Base-by-base conservation (phyloP, 2,113 vertebrate species). In the Osmerus mordax region DNA sequence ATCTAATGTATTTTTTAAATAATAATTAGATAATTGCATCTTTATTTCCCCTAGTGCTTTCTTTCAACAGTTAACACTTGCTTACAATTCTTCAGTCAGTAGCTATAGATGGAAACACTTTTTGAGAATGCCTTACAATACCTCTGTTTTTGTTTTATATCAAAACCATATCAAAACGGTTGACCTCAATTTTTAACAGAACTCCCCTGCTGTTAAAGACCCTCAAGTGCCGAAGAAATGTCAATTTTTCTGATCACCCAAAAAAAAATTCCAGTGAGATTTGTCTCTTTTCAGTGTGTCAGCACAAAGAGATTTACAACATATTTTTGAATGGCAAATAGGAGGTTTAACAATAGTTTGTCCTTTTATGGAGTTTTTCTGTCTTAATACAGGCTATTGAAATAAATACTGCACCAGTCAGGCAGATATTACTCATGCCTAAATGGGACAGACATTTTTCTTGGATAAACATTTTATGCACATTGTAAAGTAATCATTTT, bases 131-230 rank as follows among this genome's bases (percentile, higher is more conserved):
- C 72, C 66, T 74, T 69, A 74, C 25, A 62, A 47, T 63, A 61
- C 59, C 58, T 62, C 58, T 21, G 15, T 74, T 41, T 67, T 66
- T 74, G 36, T 74, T 13, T 36, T 16, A 72, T 28, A 28, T 36
- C 25, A 63, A 19, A 67, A 60, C 54, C 65, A 74, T 70, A 70
- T 75, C 73, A 61, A 70, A 59, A 58, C 53, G 25, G 52, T 70
- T 55, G 21, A 75, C 73, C 73, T 70, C 65, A 75, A 60, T 25
- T 47, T 47, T 47, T 47, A 47, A 47, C 41, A 47, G 41, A 28
- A 69, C 29, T n/a, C 73, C 67, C 67, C 67, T 75, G 67, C 67
- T 70, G 32, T 75, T 65, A 70, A 14, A 75, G 52, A 75, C 73
- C 67, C 23, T 53, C 54, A 75, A 75, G 73, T 75, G 73, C 73